Evolutionary conservation across 2,888 invertebrate genomes (phyloP).

Genomic region (Brenthis daphne): DNA sequence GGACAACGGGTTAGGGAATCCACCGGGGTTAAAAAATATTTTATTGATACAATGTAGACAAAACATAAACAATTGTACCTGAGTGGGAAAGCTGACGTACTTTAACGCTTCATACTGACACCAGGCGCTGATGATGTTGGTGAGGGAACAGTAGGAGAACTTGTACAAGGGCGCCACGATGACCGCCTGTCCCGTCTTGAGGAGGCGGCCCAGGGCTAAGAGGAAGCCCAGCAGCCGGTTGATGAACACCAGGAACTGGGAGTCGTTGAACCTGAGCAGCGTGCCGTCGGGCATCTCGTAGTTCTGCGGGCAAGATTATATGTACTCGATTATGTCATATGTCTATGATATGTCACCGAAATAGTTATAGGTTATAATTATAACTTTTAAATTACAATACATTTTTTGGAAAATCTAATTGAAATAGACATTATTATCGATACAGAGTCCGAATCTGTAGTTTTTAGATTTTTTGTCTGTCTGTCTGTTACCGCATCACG

Average conservation of each 20-base stretch:
- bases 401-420: too few relatives aligned
- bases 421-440: too few relatives aligned
- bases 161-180: slow-evolving; percentile 95
- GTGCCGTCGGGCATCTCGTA: slow-evolving; percentile 86
- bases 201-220: slow-evolving; percentile 85
- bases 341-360: neutral
- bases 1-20: neutral
- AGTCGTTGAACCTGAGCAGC: slow-evolving; percentile 91
- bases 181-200: slow-evolving; percentile 81
- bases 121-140: slow-evolving; percentile 99
- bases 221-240: slow-evolving; percentile 94
- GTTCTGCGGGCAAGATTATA: slow-evolving; percentile 63
- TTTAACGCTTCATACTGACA: slow-evolving; percentile 99
- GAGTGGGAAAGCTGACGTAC: slow-evolving; percentile 97
- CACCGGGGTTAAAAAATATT: neutral
- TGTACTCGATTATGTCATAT: neutral
- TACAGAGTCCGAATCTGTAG: too few relatives aligned
- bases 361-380: neutral
- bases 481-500: too few relatives aligned
- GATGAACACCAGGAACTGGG: slow-evolving; percentile 97
- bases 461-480: too few relatives aligned
- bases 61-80: neutral
- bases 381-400: too few relatives aligned
- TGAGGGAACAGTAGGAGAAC: slow-evolving; percentile 97
- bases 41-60: neutral